Percentiles rank a stretch among this genome's conserved stretches.
phyloP scores from a whole-genome alignment of 2,113 vertebrate genomes.

The Xenopus tropicalis region UCB_Xtro_10.0 CM004450.2:146786501-146787000 shows the following conservation, averaged over 20 bases:
- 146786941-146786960: conserved; percentile 52
- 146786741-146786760: neutral
- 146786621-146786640: neutral
- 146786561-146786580: too few relatives aligned
- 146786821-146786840: neutral
- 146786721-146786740: conserved; percentile 3
- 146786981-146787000: conserved; percentile 46
- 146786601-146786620: too few relatives aligned
- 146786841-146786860: neutral
- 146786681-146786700: neutral
- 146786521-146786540: too few relatives aligned
- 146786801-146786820: neutral
- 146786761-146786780: neutral
- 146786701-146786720: conserved; percentile 14
- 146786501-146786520: too few relatives aligned
- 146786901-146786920: conserved; percentile 46
- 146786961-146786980: conserved; percentile 48
- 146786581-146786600: too few relatives aligned
- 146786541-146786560: too few relatives aligned
- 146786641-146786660: conserved; percentile 2
- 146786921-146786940: conserved; percentile 60
- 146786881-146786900: conserved; percentile 50
- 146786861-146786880: too few relatives aligned
- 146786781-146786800: conserved; percentile 1
- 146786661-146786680: neutral